Conservation (phyloP, 2,888 invertebrate genomes). For the Tineola bisselliella region DNA sequence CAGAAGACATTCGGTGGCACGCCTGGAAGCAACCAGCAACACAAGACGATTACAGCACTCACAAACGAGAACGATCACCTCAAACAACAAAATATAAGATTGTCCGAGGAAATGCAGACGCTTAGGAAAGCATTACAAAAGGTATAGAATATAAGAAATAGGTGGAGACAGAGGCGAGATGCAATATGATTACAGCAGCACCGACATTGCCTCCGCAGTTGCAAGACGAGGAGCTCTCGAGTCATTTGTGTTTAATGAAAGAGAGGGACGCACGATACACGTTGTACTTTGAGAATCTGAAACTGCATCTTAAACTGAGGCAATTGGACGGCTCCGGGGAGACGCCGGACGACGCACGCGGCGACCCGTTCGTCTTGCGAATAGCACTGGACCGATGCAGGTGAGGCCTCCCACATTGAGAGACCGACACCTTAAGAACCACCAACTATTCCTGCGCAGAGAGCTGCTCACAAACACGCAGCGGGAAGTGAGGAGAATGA, state of each 20-base stretch:
- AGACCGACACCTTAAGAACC: background rate
- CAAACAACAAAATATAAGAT: constrained; percentile 35
- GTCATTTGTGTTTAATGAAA: constrained; percentile 44
- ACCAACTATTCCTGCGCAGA: constrained; percentile 23
- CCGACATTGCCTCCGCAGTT: constrained; percentile 30
- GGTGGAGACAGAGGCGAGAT: too few species aligned
- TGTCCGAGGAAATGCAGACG: constrained; percentile 37
- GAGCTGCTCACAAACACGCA: constrained; percentile 50
- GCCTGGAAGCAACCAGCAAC: constrained; percentile 34
- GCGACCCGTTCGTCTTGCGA: constrained; percentile 47
- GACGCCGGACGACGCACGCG: constrained; percentile 27
- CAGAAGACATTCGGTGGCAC: constrained; percentile 54
- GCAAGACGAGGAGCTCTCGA: constrained; percentile 47
- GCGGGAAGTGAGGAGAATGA: constrained; percentile 40
- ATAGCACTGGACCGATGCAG: constrained; percentile 55
- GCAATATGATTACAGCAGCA: too few species aligned
- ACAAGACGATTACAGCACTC: constrained; percentile 36
- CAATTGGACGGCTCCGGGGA: constrained; percentile 37
- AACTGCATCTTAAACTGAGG: constrained; percentile 43
- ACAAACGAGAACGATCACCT: constrained; percentile 38
- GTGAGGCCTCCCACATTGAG: too few species aligned
- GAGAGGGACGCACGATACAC: constrained; percentile 56
- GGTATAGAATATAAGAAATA: too few species aligned
- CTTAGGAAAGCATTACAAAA: constrained; percentile 46
- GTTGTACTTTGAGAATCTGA: constrained; percentile 53